phyloP scores from a whole-genome alignment of 1,140 invertebrate genomes.

The Halictus rubicundus region DNA sequence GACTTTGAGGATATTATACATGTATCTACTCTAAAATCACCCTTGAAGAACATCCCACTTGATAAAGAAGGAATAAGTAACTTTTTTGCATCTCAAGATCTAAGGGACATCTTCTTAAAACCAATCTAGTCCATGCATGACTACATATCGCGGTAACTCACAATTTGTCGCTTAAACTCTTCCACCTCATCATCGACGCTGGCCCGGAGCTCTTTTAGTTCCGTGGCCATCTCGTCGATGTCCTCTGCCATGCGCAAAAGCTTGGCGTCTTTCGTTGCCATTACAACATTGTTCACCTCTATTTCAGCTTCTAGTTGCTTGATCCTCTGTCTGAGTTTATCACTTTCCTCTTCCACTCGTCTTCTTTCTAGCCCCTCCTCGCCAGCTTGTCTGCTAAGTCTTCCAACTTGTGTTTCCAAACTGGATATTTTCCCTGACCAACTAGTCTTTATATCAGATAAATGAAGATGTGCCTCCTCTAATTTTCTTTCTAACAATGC shows the following conservation, averaged over 20 bases:
- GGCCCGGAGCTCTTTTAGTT: slow-evolving; percentile 83
- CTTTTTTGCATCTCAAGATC: slow-evolving; percentile 35
- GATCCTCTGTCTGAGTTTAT: slow-evolving; percentile 84
- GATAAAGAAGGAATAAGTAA: slow-evolving; percentile 15
- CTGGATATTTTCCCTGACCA: slow-evolving; percentile 94
- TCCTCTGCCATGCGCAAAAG: slow-evolving; percentile 84
- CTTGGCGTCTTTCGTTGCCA: slow-evolving; percentile 87
- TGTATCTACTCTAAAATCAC: slow-evolving; percentile 8
- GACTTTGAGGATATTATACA: slow-evolving; percentile 8
- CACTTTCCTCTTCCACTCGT: slow-evolving; percentile 86
- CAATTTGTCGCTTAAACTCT: slow-evolving; percentile 84
- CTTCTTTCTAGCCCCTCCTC: slow-evolving; percentile 90
- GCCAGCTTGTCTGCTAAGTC: slow-evolving; percentile 89
- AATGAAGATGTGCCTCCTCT: slow-evolving; percentile 90
- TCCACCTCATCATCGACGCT: slow-evolving; percentile 84
- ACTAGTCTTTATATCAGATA: slow-evolving; percentile 93
- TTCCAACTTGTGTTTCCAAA: slow-evolving; percentile 90
- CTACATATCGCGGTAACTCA: slow-evolving; percentile 82
- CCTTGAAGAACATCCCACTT: not conserved
- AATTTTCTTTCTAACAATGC: slow-evolving; percentile 87
- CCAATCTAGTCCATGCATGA: slow-evolving; percentile 68
- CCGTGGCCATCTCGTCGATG: slow-evolving; percentile 83
- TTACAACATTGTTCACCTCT: slow-evolving; percentile 85
- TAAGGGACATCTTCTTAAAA: slow-evolving; percentile 47
- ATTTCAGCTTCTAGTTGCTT: slow-evolving; percentile 85